Evolutionary conservation across 2,797 vertebrate genomes (phyloP).

Genomic region (Champsocephalus gunnari): DNA sequence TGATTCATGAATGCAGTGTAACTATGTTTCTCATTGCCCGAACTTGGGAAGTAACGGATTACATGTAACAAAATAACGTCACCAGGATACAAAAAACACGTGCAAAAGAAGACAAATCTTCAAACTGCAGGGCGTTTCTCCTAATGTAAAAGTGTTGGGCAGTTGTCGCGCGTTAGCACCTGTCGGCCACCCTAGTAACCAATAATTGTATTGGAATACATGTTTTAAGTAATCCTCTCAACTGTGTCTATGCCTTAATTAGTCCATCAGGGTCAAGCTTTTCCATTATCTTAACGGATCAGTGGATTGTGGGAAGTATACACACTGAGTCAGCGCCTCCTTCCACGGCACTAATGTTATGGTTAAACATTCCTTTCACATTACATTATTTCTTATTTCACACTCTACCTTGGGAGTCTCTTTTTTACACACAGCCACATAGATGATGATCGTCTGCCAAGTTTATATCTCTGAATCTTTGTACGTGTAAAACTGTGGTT

Average conservation of each 20-base stretch:
- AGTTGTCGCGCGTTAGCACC: no score
- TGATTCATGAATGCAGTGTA: neutral
- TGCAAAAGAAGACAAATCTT: no score
- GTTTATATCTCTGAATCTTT: neutral
- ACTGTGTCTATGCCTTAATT: neutral
- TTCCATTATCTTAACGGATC: conserved; percentile 43
- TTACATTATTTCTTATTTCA: conserved; percentile 60
- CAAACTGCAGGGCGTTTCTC: no score
- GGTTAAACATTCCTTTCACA: conserved; percentile 57
- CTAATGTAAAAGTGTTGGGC: no score
- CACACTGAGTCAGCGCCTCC: conserved; percentile 51
- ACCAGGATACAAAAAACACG: no score
- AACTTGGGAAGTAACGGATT: no score
- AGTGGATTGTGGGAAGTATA: conserved; percentile 42
- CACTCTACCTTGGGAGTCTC: conserved; percentile 52
- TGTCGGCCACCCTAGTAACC: no score
- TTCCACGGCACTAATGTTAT: conserved; percentile 46
- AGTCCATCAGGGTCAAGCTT: conserved; percentile 11
- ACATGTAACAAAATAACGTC: no score
- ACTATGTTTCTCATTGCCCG: neutral
- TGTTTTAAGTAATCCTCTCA: neutral
- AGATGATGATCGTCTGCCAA: conserved; percentile 21
- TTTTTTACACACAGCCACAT: conserved; percentile 43
- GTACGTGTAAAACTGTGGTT: neutral
- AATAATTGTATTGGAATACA: no score